Evolutionary conservation across 2,113 vertebrate species (phyloP).

Genomic region (Cromileptes altivelis): DNA sequence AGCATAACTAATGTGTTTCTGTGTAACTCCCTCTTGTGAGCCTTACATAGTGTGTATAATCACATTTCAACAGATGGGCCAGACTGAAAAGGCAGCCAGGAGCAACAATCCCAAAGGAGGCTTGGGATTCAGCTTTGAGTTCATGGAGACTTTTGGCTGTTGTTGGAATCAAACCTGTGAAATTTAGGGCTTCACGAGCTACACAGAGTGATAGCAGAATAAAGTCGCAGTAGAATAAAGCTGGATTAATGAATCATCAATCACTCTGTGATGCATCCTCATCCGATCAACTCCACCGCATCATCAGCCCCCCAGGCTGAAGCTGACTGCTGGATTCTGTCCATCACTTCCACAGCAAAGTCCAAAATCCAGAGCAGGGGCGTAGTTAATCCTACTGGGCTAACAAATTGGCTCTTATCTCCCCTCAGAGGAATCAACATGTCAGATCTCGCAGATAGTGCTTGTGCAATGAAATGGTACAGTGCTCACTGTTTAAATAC

Average conservation of each 20-base stretch:
- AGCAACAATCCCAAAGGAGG: slow-evolving; percentile 51
- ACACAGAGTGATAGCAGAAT: not conserved
- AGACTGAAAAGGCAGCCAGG: slow-evolving; percentile 43
- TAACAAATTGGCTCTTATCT: slow-evolving; percentile 75
- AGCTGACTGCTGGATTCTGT: slow-evolving; percentile 66
- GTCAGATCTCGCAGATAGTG: slow-evolving; percentile 74
- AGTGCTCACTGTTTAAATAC: slow-evolving; percentile 65
- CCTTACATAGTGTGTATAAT: slow-evolving; percentile 50
- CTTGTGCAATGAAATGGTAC: slow-evolving; percentile 57
- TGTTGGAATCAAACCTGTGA: slow-evolving; percentile 19
- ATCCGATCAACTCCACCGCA: not conserved
- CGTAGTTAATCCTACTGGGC: slow-evolving; percentile 63
- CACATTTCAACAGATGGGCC: slow-evolving; percentile 54
- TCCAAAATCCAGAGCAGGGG: slow-evolving; percentile 52
- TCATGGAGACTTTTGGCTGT: slow-evolving; percentile 12
- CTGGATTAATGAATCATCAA: slow-evolving; percentile 18
- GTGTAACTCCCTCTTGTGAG: slow-evolving; percentile 51
- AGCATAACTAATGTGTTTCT: slow-evolving; percentile 55
- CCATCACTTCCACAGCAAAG: slow-evolving; percentile 46
- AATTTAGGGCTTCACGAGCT: not conserved
- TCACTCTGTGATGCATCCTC: slow-evolving; percentile 29
- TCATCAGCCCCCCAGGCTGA: slow-evolving; percentile 27
- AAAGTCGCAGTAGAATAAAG: slow-evolving; percentile 10
- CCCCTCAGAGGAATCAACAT: slow-evolving; percentile 69
- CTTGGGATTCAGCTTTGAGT: slow-evolving; percentile 32